Evolutionary conservation across 2,797 vertebrate species (phyloP), one percentile per base, ranked within the genome.

Genomic region (Pygocentrus nattereri): DNA sequence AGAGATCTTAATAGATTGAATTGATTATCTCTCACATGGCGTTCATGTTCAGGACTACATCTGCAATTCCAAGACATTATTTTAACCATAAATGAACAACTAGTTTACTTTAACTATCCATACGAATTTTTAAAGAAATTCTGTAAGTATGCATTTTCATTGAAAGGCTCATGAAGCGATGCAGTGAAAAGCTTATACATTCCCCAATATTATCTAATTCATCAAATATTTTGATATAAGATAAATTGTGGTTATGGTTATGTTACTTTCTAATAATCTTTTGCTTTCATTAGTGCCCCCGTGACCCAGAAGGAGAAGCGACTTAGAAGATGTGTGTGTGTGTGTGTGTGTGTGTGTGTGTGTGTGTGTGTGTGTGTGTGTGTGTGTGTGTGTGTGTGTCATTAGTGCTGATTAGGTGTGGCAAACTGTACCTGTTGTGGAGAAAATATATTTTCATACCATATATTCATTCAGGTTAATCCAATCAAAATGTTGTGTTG

Each of bases 1-100:
- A 70, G 73, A 86, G 81, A 88, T 88, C 83, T 88, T 88, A 86
- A 88, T 86, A 88, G 84, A 85, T 79, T 84, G 83, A 83, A 82
- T 81, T 76, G 78, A 88, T 88, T 86, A 86, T 84, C 76, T 52
- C 61, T 81, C 73, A 70, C 72, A 74, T 78, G 54, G 52, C 25
- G 34, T 79, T 83, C 67, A 73, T 72, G 58, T 73, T 79, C 64
- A 68, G 69, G 76, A 74, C 74, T 8, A 75, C 79, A 77, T 79
- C 71, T 81, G 65, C 74, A 76, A 85, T 80, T 81, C 83, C 69
- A 84, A 85, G 79, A 81, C 76, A 73, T 72, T 82, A 58, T 72
- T 84, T 31, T 25, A 27, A 61, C 3, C 21, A 15, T 15, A 73
- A 25, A 8, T 52, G 5, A 52, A 27, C 69, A 72, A 54, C 16